Evolutionary conservation across 1,140 invertebrate species (phyloP).

Genomic region (Spodoptera frugiperda): DNA sequence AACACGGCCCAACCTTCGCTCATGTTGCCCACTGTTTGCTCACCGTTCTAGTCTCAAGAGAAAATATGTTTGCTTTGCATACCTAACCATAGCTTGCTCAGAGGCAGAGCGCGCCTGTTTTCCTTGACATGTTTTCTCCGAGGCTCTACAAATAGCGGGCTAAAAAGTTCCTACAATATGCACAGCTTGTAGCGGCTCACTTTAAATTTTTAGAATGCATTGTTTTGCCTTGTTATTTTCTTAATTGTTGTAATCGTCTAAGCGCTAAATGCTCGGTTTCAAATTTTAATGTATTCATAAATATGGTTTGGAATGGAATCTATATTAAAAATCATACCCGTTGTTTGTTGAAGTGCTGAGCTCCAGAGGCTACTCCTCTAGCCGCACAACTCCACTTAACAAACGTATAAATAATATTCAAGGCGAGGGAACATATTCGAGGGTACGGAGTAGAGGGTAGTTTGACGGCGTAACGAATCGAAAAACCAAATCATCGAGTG

Average conservation of each 20-base stretch:
- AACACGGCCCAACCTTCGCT: slow-evolving; percentile 78
- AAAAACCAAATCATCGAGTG: slow-evolving; percentile 86
- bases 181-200: slow-evolving; percentile 19
- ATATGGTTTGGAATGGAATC: slow-evolving; percentile 52
- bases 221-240: neutral
- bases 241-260: neutral
- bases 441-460: slow-evolving; percentile 82
- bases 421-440: slow-evolving; percentile 84
- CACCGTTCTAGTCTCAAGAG: slow-evolving; percentile 81
- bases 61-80: slow-evolving; percentile 84
- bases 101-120: slow-evolving; percentile 69
- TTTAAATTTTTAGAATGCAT: slow-evolving; percentile 6
- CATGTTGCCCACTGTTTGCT: slow-evolving; percentile 79
- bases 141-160: slow-evolving; percentile 60
- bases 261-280: neutral
- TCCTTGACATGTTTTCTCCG: slow-evolving; percentile 76
- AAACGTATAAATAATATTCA: slow-evolving; percentile 86
- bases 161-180: slow-evolving; percentile 40
- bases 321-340: slow-evolving; percentile 82
- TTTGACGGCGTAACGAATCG: slow-evolving; percentile 86
- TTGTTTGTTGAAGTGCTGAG: slow-evolving; percentile 85
- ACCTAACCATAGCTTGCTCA: slow-evolving; percentile 72
- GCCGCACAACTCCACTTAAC: slow-evolving; percentile 82
- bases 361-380: slow-evolving; percentile 75
- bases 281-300: neutral